phyloP scores from a whole-genome alignment of 2,888 invertebrate genomes.

The Ramazzottius varieornatus region DNA sequence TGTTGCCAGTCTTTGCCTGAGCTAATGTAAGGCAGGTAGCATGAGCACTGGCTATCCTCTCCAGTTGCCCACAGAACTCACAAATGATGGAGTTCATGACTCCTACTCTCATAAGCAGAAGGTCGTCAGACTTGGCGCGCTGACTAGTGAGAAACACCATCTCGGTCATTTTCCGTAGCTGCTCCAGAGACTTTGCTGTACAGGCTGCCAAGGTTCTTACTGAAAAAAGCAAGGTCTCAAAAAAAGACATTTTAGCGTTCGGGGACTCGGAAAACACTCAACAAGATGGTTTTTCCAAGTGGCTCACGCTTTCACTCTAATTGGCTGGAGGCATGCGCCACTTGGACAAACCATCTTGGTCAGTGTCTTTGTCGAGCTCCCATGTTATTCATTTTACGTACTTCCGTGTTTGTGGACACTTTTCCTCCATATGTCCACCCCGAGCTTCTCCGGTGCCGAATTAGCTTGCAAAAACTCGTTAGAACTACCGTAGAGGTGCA shows the following conservation, averaged over 20 bases:
- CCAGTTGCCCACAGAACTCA: background rate
- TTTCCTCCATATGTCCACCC: background rate
- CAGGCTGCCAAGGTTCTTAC: background rate
- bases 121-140: background rate
- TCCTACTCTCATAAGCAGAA: background rate
- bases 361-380: no score
- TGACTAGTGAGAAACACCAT: background rate
- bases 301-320: no score
- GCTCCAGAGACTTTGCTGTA: background rate
- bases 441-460: background rate
- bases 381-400: no score
- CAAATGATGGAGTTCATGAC: background rate
- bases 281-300: no score
- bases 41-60: background rate
- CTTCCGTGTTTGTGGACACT: background rate
- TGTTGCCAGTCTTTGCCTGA: background rate
- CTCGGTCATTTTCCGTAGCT: background rate
- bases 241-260: no score
- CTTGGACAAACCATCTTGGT: no score
- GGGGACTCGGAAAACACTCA: no score
- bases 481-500: background rate
- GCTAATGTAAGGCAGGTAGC: background rate
- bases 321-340: no score
- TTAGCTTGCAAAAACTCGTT: background rate
- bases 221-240: background rate